Evolutionary conservation across 92 coral and sea anemone species (phyloP).

Genomic region (Siderastrea siderea): DNA sequence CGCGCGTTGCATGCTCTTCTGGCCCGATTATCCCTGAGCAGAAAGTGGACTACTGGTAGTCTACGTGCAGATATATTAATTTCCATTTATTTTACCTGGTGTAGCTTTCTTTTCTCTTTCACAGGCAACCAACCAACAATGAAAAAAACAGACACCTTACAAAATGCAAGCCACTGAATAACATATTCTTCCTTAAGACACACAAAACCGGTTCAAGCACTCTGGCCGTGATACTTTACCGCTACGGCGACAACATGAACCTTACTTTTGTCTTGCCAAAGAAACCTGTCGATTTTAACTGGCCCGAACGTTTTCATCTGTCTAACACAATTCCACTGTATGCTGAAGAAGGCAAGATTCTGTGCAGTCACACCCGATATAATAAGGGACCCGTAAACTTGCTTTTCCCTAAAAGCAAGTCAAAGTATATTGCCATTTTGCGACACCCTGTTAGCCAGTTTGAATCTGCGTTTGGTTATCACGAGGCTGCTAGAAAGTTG

Average conservation of each 20-base stretch:
- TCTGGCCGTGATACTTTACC: conserved; percentile 66
- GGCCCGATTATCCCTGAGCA: too few species aligned
- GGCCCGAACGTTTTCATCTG: conserved; percentile 67
- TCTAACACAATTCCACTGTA: conserved; percentile 50
- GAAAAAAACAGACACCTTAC: too few species aligned
- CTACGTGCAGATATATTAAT: too few species aligned
- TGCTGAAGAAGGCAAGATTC: conserved; percentile 55
- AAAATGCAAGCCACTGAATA: too few species aligned
- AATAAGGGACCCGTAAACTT: conserved; percentile 34
- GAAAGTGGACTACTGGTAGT: too few species aligned
- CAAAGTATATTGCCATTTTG: conserved; percentile 65
- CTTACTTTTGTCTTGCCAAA: conserved; percentile 66
- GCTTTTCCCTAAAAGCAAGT: conserved; percentile 54
- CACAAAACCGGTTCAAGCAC: conserved; percentile 83
- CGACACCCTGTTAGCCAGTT: conserved; percentile 73
- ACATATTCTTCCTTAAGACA: too few species aligned
- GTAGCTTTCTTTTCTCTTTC: too few species aligned
- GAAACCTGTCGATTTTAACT: conserved; percentile 26
- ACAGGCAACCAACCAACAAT: too few species aligned
- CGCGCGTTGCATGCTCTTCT: too few species aligned
- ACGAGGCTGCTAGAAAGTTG: conserved; percentile 36
- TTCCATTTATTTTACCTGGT: too few species aligned
- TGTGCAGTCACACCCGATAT: conserved; percentile 77
- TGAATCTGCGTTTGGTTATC: conserved; percentile 67
- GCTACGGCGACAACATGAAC: conserved; percentile 67